These are phyloP conservation scores for Amblyteles armatorius DNA, from an alignment of 2,888 invertebrate species.

Conservation along the genomic window DNA sequence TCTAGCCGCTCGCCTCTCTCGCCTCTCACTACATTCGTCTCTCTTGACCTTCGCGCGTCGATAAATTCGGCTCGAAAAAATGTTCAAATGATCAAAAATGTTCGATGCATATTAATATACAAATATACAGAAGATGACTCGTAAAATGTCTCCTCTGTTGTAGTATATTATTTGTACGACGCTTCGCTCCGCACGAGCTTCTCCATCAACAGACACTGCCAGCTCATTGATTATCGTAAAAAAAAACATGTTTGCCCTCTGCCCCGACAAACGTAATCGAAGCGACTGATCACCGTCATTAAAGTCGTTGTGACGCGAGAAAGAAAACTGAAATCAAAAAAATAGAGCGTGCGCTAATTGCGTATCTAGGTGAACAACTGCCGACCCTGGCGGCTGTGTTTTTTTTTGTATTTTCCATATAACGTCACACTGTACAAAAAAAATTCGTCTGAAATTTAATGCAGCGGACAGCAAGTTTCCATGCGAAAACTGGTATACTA, in stretches of 20 bases:
- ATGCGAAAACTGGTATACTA: no score
- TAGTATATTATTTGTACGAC: not conserved
- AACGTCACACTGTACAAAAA: no score
- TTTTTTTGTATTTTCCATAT: not conserved
- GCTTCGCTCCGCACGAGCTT: no score
- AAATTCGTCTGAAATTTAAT: no score
- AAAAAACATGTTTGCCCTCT: not conserved
- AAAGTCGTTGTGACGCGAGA: not conserved
- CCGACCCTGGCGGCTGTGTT: slow-evolving; percentile 43
- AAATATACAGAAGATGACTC: slow-evolving; percentile 21
- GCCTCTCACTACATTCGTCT: slow-evolving; percentile 8
- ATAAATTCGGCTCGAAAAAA: slow-evolving; percentile 26
- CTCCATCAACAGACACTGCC: not conserved
- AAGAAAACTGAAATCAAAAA: not conserved
- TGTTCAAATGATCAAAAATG: no score
- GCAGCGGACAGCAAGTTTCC: no score
- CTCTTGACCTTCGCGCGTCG: slow-evolving; percentile 56
- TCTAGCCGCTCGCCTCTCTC: slow-evolving; percentile 71
- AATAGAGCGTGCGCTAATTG: slow-evolving; percentile 17
- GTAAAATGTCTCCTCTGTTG: not conserved
- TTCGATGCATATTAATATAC: slow-evolving; percentile 6
- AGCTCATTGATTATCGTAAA: not conserved
- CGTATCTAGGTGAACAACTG: slow-evolving; percentile 55
- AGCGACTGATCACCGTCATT: not conserved
- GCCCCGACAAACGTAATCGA: not conserved